A percentile compares a stretch with the other conserved stretches of the same genome.
Conservation (phyloP, 2,888 invertebrate species). For the Epistrophella euchroma region DNA sequence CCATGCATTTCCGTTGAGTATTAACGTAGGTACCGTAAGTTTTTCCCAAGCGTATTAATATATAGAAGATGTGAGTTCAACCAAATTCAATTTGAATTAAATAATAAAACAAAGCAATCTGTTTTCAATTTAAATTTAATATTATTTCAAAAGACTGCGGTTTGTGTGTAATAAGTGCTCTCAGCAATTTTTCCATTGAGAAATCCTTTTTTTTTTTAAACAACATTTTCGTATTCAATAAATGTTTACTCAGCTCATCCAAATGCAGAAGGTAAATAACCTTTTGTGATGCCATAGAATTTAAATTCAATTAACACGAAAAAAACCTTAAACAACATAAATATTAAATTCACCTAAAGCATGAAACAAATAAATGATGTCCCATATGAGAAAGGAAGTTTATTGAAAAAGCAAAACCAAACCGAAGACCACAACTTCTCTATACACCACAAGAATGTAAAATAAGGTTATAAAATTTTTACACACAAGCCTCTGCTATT, state of each 20-base stretch:
- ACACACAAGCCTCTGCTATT: conserved; percentile 12
- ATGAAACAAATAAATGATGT: conserved; percentile 13
- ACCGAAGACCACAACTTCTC: conserved; percentile 18
- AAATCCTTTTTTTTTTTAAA: background rate
- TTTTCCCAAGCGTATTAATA: too few species aligned
- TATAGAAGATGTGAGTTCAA: background rate
- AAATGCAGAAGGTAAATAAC: conserved; percentile 7
- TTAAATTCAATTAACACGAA: conserved; percentile 23
- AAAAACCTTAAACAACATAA: conserved; percentile 6
- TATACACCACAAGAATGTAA: conserved; percentile 30
- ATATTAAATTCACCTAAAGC: conserved; percentile 15
- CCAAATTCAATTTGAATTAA: background rate
- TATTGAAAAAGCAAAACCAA: conserved; percentile 25
- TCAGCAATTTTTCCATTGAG: background rate
- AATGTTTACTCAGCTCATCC: background rate
- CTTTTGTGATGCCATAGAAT: background rate
- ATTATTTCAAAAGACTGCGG: background rate
- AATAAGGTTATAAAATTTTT: conserved; percentile 22
- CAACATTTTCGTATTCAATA: background rate
- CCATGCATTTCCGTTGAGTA: too few species aligned
- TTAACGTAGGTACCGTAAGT: too few species aligned
- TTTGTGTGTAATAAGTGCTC: background rate
- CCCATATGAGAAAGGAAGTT: conserved; percentile 23
- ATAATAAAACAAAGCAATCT: background rate
- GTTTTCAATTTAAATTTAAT: background rate